Percentiles rank a stretch among this genome's conserved stretches.
phyloP scores from a whole-genome alignment of 2,888 invertebrate species.

The Tenodera sinensis region DNA sequence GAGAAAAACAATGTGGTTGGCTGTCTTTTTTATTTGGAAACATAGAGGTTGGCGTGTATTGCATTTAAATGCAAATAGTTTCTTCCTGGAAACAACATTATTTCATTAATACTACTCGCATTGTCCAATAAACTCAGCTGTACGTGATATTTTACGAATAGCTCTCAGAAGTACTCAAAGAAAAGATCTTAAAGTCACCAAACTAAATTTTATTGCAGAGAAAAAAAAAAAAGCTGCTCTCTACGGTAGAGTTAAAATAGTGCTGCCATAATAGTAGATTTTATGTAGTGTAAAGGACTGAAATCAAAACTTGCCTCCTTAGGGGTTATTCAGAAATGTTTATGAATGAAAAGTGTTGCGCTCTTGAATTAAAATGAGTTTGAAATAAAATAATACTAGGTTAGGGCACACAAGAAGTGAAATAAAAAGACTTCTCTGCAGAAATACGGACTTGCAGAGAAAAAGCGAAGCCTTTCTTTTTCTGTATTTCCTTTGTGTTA shows the following conservation, averaged over 20 bases:
- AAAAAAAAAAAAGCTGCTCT: neutral
- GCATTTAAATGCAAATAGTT: too few relatives aligned
- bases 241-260: neutral
- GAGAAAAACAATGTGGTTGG: too few relatives aligned
- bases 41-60: too few relatives aligned
- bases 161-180: too few relatives aligned
- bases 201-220: neutral
- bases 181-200: too few relatives aligned
- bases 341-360: neutral
- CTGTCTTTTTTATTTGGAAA: too few relatives aligned
- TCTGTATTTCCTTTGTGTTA: neutral
- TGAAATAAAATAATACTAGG: neutral
- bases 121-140: too few relatives aligned
- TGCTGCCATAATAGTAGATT: neutral
- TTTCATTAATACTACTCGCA: too few relatives aligned
- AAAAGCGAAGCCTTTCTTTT: neutral
- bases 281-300: neutral
- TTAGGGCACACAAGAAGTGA: neutral
- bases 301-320: neutral
- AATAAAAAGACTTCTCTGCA: neutral
- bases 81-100: too few relatives aligned
- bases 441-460: neutral
- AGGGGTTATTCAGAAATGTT: neutral
- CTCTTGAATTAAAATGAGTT: neutral
- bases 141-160: too few relatives aligned